Evolutionary conservation across 2,113 vertebrate genomes (phyloP).

Genomic region (Zeus faber): DNA sequence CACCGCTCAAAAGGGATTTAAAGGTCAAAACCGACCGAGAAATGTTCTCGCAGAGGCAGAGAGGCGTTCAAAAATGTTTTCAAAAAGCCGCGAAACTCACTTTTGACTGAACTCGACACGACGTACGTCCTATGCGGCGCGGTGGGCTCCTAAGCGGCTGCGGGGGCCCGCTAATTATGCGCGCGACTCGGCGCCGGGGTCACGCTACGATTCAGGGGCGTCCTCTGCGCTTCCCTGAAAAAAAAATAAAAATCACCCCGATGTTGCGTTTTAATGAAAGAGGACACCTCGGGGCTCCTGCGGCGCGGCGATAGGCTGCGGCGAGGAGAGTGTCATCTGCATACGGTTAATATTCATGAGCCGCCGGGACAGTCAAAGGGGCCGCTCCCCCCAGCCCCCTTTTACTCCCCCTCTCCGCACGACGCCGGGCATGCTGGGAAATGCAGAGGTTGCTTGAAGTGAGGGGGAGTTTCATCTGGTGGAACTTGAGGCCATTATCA

Average conservation of each 20-base stretch:
- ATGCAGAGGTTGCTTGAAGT: conserved; percentile 18
- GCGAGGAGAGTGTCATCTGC: conserved; percentile 62
- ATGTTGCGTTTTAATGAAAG: too few species aligned
- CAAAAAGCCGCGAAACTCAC: conserved; percentile 40
- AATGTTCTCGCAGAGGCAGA: conserved; percentile 33
- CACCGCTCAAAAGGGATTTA: conserved; percentile 12
- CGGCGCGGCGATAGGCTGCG: conserved; percentile 53
- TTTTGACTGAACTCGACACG: too few species aligned
- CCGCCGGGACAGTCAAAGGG: conserved; percentile 42
- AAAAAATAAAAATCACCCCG: too few species aligned
- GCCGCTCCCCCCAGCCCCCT: conserved; percentile 23
- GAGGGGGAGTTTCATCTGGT: conserved; percentile 48
- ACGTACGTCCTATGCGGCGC: not conserved
- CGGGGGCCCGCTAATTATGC: not conserved
- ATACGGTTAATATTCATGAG: conserved; percentile 69
- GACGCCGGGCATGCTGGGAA: conserved; percentile 30
- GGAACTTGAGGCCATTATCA: conserved; percentile 36
- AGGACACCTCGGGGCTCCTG: too few species aligned
- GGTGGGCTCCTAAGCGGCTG: not conserved
- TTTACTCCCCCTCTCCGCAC: not conserved
- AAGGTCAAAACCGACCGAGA: conserved; percentile 42
- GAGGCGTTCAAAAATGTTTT: conserved; percentile 10
- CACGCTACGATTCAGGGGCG: too few species aligned
- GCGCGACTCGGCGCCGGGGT: not conserved
- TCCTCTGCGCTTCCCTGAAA: not conserved